Evolutionary conservation across 2,797 vertebrate genomes (phyloP).

Genomic region (Sebastes cheni): DNA sequence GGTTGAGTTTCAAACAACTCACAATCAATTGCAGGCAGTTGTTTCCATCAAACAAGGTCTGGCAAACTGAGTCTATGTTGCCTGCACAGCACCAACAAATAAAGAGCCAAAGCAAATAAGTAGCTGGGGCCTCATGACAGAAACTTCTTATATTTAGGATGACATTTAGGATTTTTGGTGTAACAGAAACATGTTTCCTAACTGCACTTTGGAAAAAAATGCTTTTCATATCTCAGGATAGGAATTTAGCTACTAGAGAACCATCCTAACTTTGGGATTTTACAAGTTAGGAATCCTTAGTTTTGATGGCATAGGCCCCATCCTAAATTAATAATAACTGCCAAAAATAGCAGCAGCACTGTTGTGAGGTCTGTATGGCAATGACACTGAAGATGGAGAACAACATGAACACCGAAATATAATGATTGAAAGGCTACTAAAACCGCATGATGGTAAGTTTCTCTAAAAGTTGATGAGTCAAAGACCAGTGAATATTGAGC

Average conservation of each 20-base stretch:
- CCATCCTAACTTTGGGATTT: too few relatives aligned
- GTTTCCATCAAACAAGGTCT: not conserved
- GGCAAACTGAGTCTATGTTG: rapidly evolving
- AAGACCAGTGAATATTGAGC: not conserved
- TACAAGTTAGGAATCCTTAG: too few relatives aligned
- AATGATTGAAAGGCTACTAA: not conserved
- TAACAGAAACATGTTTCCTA: not conserved
- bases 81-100: not conserved
- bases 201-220: not conserved
- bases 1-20: not conserved
- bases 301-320: too few relatives aligned
- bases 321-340: not conserved
- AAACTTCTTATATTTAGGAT: not conserved
- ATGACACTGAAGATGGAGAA: not conserved
- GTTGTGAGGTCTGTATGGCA: not conserved
- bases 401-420: not conserved
- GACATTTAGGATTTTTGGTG: not conserved
- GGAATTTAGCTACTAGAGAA: too few relatives aligned
- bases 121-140: not conserved
- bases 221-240: too few relatives aligned
- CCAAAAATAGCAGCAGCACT: not conserved
- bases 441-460: not conserved
- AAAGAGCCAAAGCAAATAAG: not conserved
- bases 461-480: not conserved
- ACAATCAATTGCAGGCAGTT: not conserved